phyloP scores from a whole-genome alignment of 2,113 vertebrate genomes.

The Athene cunicularia region DNA sequence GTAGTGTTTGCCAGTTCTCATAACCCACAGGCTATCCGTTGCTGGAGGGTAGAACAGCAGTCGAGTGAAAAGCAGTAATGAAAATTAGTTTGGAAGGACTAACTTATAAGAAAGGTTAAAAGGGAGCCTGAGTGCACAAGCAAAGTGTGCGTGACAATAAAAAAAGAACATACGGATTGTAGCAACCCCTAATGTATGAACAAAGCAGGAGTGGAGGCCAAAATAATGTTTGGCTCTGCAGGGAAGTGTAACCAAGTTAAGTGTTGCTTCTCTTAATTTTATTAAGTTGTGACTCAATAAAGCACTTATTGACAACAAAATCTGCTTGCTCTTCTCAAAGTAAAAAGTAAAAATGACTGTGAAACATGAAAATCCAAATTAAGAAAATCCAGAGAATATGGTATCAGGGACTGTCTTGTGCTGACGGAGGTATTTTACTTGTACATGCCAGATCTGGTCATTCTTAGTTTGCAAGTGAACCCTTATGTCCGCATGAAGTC shows the following conservation, averaged over 20 bases:
- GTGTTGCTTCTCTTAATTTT: neutral
- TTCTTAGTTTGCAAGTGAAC: neutral
- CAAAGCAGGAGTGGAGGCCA: neutral
- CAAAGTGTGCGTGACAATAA: neutral
- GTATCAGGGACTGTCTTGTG: neutral
- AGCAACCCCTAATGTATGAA: neutral
- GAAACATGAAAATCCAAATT: neutral
- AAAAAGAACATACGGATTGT: neutral
- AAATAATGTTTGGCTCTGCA: neutral
- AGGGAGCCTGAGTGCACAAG: fast-evolving
- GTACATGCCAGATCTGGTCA: neutral
- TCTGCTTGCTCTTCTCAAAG: neutral
- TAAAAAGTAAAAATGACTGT: neutral
- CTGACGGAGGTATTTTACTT: neutral
- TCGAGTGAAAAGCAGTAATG: neutral
- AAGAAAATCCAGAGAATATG: neutral
- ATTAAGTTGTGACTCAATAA: neutral
- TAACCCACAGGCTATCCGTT: fast-evolving
- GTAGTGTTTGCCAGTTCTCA: neutral
- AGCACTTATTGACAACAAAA: neutral
- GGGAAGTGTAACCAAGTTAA: neutral
- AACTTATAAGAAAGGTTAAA: neutral
- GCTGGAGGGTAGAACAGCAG: neutral
- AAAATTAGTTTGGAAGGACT: neutral
- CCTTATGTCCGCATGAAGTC: neutral